Evolutionary conservation across 2,113 vertebrate species (phyloP).

Genomic region (Otis tarda): DNA sequence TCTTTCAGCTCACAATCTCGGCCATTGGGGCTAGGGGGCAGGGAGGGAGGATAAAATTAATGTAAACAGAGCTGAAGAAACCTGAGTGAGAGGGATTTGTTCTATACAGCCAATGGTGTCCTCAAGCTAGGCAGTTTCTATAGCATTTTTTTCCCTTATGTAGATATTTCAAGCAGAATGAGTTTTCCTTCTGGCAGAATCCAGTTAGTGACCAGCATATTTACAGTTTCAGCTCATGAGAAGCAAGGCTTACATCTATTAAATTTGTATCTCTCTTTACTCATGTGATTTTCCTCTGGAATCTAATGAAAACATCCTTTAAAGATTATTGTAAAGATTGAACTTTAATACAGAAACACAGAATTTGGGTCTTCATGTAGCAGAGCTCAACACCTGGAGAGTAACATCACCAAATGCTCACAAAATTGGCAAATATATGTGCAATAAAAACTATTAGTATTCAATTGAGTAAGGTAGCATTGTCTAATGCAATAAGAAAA

Average conservation of each 20-base stretch:
- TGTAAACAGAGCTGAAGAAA: background rate
- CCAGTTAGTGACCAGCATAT: background rate
- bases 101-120: background rate
- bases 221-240: background rate
- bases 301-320: slow-evolving; percentile 34
- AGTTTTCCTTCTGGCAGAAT: slow-evolving; percentile 24
- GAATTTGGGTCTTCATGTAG: background rate
- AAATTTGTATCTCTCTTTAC: slow-evolving; percentile 13
- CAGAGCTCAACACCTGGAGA: background rate
- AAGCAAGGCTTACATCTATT: background rate
- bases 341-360: background rate
- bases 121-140: background rate
- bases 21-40: background rate
- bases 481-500: slow-evolving; percentile 20
- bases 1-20: background rate
- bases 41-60: background rate
- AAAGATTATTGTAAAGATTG: slow-evolving; percentile 22
- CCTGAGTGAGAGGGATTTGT: background rate
- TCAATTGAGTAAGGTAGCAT: background rate
- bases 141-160: background rate
- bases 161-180: background rate
- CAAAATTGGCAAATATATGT: slow-evolving; percentile 9
- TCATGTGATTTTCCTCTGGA: background rate
- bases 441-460: background rate
- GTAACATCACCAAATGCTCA: background rate